Evolutionary conservation across 1,140 invertebrate species (phyloP).

Genomic region (Choristoneura fumiferana): DNA sequence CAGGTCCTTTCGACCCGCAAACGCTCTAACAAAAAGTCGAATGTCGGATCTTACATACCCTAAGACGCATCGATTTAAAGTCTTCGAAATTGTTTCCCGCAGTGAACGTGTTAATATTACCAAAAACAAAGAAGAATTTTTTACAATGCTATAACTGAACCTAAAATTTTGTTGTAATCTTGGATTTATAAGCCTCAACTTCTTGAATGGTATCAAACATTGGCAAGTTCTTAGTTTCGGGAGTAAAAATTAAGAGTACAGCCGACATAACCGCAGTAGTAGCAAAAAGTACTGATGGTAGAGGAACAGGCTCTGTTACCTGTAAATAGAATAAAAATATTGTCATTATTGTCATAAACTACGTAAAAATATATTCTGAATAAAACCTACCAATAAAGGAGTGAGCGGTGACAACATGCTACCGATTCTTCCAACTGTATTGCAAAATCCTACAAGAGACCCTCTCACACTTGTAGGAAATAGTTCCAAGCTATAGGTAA

Average conservation of each 20-base stretch:
- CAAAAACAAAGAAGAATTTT: no score
- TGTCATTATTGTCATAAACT: no score
- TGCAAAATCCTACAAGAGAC: constrained; percentile 50
- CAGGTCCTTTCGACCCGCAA: no score
- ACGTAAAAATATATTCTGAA: no score
- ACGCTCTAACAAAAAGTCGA: no score
- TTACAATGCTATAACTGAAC: no score
- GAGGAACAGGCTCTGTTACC: constrained; percentile 33
- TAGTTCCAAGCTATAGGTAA: constrained; percentile 57
- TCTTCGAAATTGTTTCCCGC: no score
- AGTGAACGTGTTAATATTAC: no score
- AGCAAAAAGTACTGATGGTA: constrained; percentile 53
- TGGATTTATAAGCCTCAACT: constrained; percentile 34
- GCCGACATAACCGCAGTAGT: constrained; percentile 42
- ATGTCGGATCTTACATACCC: no score
- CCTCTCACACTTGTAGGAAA: constrained; percentile 63
- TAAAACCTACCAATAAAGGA: constrained; percentile 47
- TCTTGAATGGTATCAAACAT: constrained; percentile 59
- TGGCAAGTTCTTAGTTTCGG: constrained; percentile 53
- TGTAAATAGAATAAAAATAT: constrained; percentile 39
- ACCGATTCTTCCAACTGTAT: constrained; percentile 51
- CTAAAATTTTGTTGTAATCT: neutral
- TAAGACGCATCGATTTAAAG: no score
- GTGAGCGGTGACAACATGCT: constrained; percentile 59
- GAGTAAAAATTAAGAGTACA: constrained; percentile 42